Base-by-base conservation (phyloP, 2,888 invertebrate species). In the Lasiommata megera region DNA sequence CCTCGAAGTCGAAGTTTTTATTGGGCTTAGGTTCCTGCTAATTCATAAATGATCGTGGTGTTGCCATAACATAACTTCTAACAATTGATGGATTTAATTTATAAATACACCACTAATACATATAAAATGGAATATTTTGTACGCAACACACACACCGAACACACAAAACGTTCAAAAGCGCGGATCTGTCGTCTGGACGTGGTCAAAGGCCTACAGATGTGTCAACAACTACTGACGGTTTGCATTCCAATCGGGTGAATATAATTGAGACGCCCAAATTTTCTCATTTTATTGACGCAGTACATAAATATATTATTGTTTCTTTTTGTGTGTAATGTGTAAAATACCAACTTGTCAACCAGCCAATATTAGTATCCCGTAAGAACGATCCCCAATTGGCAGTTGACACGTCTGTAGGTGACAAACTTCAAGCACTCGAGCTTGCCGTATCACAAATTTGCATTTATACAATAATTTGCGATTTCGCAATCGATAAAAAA, bases 71-170 rank as follows among this genome's bases (percentile, higher is more conserved):
- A 28, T 48, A 53, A 41, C 31, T 51, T 58, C 50, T 16, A 38
- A 43, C n/a, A 43, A 57, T 46, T 44, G 40, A 43, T 38, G 43
- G 38, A 31, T 43, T 53, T 36, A 48, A 63, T 61, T 61, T 62
- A 31, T 46, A 29, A 31, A 46, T 46, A 31, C 14, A 44, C 48
- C 53, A 44, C 51, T 52, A 48, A 37, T n/a, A 55, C 46, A 60
- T 68, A 69, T 70, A 73, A 73, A 79, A 74, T 79, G 77, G 79
- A 82, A 81, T 80, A 71, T 67, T 76, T 79, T 76, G 74, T 74
- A 77, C 74, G 71, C 70, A 69, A 72, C 68, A 73, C 63, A 72
- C n/a, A n/a, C n/a, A n/a, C n/a, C n/a, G n/a, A 23, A 23, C 56
- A 60, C 50, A 62, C 69, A 71, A 71, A 68, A 73, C 62, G 57